Evolutionary conservation across 2,888 invertebrate species (phyloP).

Genomic region (Ecliptopera silaceata): DNA sequence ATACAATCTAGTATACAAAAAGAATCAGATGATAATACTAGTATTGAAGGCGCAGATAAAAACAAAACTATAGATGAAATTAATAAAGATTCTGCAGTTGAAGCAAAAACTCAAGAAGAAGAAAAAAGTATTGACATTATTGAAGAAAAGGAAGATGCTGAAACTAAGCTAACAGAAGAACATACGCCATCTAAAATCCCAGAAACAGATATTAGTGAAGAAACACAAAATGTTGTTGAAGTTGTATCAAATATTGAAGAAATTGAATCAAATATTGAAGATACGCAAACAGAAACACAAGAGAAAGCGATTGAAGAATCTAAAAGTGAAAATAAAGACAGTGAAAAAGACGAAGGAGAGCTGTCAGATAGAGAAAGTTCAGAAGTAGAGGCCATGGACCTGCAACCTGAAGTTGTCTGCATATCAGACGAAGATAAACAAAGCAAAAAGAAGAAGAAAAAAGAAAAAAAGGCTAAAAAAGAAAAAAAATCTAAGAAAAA

Average conservation of each 20-base stretch:
- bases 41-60: neutral
- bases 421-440: conserved; percentile 75
- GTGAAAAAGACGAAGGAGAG: conserved; percentile 42
- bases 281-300: conserved; percentile 1
- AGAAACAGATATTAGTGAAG: conserved; percentile 9
- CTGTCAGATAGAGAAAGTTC: conserved; percentile 64
- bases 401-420: conserved; percentile 76
- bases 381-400: conserved; percentile 61
- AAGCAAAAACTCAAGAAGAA: neutral
- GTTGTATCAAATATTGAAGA: conserved; percentile 29
- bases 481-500: conserved; percentile 58
- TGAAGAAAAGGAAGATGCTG: conserved; percentile 3
- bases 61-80: neutral
- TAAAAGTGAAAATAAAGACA: conserved; percentile 12
- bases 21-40: neutral
- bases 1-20: neutral
- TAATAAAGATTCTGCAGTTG: neutral
- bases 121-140: neutral
- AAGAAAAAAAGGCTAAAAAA: conserved; percentile 68
- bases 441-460: conserved; percentile 66
- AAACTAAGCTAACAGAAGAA: conserved; percentile 3
- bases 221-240: conserved; percentile 20
- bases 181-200: neutral
- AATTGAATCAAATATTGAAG: conserved; percentile 12
- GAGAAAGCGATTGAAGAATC: conserved; percentile 3